A percentile compares a stretch with the other conserved stretches of the same genome.
Evolutionary conservation across 2,113 vertebrate genomes (phyloP).

Genomic region (Manacus vitellinus): DNA sequence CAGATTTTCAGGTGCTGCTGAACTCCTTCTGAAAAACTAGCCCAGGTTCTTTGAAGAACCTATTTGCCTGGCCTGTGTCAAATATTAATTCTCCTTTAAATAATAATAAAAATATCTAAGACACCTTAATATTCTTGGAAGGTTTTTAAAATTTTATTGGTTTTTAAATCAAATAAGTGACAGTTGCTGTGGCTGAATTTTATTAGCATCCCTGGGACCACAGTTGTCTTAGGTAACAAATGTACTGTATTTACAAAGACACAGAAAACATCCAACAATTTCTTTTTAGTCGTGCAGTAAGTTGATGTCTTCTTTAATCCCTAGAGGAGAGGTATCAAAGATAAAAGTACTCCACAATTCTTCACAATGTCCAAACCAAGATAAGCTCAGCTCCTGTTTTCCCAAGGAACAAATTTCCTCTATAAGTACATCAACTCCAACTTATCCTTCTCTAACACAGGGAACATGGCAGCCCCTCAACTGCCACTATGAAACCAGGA

Average conservation of each 20-base stretch:
- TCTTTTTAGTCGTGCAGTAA: background rate
- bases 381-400: background rate
- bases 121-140: background rate
- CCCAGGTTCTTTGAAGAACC: background rate
- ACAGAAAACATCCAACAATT: background rate
- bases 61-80: background rate
- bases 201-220: background rate
- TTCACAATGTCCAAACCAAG: background rate
- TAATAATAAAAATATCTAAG: background rate
- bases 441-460: background rate
- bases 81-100: background rate
- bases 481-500: background rate
- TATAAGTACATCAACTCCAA: background rate
- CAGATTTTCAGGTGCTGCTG: background rate
- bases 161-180: background rate
- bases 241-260: background rate
- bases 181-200: background rate
- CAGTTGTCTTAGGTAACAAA: background rate
- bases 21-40: background rate
- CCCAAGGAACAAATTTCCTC: background rate
- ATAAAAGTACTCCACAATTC: background rate
- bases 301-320: background rate
- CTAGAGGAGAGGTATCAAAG: background rate
- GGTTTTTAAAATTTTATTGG: accelerated
- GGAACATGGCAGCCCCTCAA: background rate